Evolutionary conservation across 2,888 invertebrate species (phyloP).

Genomic region (Flexamia atlantica): DNA sequence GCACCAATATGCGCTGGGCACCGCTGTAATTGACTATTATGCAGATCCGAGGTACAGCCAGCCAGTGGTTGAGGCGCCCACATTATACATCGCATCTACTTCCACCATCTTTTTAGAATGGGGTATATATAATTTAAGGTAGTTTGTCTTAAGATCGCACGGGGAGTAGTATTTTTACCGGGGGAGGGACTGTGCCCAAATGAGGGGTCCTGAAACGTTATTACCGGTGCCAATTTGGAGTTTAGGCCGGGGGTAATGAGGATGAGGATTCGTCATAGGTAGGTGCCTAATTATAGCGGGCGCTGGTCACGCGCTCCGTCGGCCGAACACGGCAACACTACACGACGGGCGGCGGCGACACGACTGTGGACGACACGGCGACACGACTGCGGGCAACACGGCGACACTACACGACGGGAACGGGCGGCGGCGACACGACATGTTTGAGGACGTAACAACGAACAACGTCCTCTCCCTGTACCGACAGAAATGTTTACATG

Average conservation of each 20-base stretch:
- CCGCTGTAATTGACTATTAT: no score
- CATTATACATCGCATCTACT: no score
- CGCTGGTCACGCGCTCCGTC: slow-evolving; percentile 14
- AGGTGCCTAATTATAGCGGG: slow-evolving; percentile 32
- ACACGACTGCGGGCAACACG: not conserved
- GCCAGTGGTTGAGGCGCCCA: no score
- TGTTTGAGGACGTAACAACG: not conserved
- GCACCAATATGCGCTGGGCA: no score
- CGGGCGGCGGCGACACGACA: not conserved
- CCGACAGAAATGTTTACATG: no score
- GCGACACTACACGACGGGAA: not conserved
- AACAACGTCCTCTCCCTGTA: no score
- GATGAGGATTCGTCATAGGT: slow-evolving; percentile 52
- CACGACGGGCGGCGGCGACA: not conserved
- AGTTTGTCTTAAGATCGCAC: slow-evolving; percentile 16
- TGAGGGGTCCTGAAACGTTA: slow-evolving; percentile 20
- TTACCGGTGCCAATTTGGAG: slow-evolving; percentile 55
- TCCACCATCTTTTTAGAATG: not conserved
- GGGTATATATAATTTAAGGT: slow-evolving; percentile 18
- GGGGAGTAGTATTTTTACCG: not conserved
- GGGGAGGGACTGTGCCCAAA: slow-evolving; percentile 28
- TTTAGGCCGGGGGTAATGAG: slow-evolving; percentile 47
- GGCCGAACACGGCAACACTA: slow-evolving; percentile 14
- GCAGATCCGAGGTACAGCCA: no score
- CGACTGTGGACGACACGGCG: not conserved